Base-by-base conservation (phyloP, 2,888 invertebrate genomes). In the Chrysomela aeneicollis region DNA sequence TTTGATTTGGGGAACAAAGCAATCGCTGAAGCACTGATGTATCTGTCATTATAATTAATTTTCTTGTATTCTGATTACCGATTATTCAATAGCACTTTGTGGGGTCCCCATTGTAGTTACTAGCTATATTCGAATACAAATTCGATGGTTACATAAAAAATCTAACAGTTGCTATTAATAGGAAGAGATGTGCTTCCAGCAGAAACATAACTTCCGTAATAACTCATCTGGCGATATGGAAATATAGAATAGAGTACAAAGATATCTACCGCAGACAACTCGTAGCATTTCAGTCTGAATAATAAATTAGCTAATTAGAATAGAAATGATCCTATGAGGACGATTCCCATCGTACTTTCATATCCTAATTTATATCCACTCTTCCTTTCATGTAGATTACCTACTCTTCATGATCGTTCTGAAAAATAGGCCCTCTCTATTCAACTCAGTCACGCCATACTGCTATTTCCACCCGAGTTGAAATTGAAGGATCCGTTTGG, bases 341-440 rank as follows among this genome's bases (percentile, higher is more conserved):
- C 42, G 3, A 4, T 42, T 42, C 42, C 8, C n/a, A 42, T 42
- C 12, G 12, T 42, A 4, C 42, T 42, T 15, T 42, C 42, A 42
- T 42, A 15, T 42, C 42, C 42, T 57, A 57, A 57, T 57, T 57
- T 19, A 57, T 47, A 42, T 22, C 46, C 57, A 57, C 57, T 57
- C 47, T 57, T 57, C 57, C 46, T 57, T 57, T 46, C 57, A 57
- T 57, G 57, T 47, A 57, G 57, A 57, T 46, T 46, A 57, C 37
- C n/a, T n/a, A n/a, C n/a, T 55, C 42, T 26, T 55, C 55, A 55
- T 46, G 57, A 57, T 57, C 57, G 46, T 30, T 19, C 17, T 57
- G 21, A 55, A 57, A 37, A 57, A 57, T 46, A 57, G 30, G 46
- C 57, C 15, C 17, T 42, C 46, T 55, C 42, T 37, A 55, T 55